phyloP scores from a whole-genome alignment of 2,113 vertebrate genomes.

The Urocynchramus pylzowi region DNA sequence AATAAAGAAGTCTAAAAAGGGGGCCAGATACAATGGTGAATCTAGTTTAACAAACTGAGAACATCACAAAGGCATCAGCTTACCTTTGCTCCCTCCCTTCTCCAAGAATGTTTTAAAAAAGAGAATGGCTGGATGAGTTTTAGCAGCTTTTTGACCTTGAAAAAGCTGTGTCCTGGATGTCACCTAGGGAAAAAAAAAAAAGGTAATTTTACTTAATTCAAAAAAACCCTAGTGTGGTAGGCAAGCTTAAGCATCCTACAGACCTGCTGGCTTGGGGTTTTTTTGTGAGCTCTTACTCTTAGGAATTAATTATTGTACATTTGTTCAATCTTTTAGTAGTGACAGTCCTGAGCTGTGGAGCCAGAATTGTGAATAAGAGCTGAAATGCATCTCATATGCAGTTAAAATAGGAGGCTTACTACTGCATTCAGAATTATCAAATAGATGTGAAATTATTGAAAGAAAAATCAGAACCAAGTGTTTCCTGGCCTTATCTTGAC shows the following conservation, averaged over 20 bases:
- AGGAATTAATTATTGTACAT: not conserved
- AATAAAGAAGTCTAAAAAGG: slow-evolving; percentile 4
- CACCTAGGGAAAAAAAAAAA: not conserved
- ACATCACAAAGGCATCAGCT: not conserved
- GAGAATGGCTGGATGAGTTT: not conserved
- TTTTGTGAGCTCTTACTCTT: not conserved
- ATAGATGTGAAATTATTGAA: not conserved
- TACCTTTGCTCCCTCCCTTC: not conserved
- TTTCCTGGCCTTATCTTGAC: not conserved
- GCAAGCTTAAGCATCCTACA: not conserved
- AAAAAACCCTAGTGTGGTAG: not conserved
- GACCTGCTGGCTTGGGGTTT: not conserved
- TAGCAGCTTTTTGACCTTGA: not conserved
- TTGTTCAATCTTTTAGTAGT: not conserved
- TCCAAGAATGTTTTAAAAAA: not conserved
- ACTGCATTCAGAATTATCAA: not conserved
- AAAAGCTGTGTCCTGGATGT: not conserved
- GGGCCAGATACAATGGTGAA: not conserved
- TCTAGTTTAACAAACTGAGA: not conserved
- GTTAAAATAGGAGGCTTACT: not conserved
- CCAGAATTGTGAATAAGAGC: not conserved
- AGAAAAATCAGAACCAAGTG: not conserved
- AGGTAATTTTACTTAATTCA: not conserved
- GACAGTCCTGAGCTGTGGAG: not conserved
- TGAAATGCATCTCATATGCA: not conserved